Percentiles rank a stretch among this genome's conserved stretches.
Evolutionary conservation across 2,888 invertebrate species (phyloP).

Genomic region (Coelinius sp.): DNA sequence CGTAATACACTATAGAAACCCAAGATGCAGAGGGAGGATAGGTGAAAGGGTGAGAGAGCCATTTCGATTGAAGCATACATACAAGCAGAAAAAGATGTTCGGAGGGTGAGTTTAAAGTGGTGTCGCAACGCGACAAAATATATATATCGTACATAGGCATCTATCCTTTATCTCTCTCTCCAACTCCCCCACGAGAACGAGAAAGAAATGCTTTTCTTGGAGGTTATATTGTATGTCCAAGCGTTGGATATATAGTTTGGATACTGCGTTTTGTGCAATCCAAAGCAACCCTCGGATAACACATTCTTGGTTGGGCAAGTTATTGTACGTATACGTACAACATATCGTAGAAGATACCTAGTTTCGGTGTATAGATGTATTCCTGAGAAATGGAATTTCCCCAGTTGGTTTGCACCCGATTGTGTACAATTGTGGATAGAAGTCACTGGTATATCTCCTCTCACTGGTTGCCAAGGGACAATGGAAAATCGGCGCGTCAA

Average conservation of each 20-base stretch:
- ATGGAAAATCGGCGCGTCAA: background rate
- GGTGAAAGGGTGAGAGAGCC: conserved; percentile 20
- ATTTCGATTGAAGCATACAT: conserved; percentile 30
- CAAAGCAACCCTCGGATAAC: background rate
- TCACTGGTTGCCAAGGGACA: conserved; percentile 16
- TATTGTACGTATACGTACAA: background rate
- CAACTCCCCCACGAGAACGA: background rate
- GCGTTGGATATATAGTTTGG: conserved; percentile 7
- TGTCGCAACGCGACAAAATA: conserved; percentile 33
- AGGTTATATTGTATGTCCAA: background rate
- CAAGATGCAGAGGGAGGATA: conserved; percentile 17
- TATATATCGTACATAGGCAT: background rate
- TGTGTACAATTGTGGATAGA: conserved; percentile 13
- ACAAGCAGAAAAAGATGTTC: background rate
- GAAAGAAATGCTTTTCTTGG: background rate
- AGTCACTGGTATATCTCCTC: conserved; percentile 7
- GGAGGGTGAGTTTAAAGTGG: conserved; percentile 33
- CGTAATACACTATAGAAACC: conserved; percentile 11
- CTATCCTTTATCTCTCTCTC: background rate
- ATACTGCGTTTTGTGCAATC: background rate
- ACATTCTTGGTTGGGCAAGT: background rate
- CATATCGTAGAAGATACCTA: background rate
- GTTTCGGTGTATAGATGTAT: background rate
- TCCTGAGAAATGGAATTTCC: conserved; percentile 9
- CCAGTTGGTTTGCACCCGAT: conserved; percentile 3